Evolutionary conservation across 2,113 vertebrate species (phyloP), one percentile per base, ranked within the genome.

Genomic region (Thomomys bottae): DNA sequence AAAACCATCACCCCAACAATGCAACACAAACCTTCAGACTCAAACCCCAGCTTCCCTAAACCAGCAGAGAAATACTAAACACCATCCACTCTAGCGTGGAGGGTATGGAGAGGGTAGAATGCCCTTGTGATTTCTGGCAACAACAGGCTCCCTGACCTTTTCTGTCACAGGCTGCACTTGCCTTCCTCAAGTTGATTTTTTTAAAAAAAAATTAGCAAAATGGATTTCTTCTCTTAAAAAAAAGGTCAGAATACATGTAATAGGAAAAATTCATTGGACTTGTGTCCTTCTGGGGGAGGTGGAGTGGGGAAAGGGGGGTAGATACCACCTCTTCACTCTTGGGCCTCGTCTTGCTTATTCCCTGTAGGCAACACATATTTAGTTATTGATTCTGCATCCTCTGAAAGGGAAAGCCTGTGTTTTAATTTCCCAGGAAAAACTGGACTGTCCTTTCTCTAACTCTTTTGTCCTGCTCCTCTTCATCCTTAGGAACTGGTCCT

Each of bases 221-320:
- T 92, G 93, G 97, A 97, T 97, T 94, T 94, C 20, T 75, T 81
- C 45, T n/a, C 40, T 79, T 34, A 96, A 64, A 14, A 95, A 97
- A 98, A 98, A 98, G 98, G 98, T 98, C 98, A 98, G 96, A 94
- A 97, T 97, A 96, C 40, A 94, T 97, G 97, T 98, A 97, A 95
- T 79, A 92, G 91, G 87, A 96, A 97, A 98, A 98, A 96, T 95
- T 98, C 97, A 98, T 97, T 97, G 77, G 84, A 59, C 92, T 89
- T 79, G 73, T 84, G 66, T 84, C 84, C 2, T 36, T 83, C 57
- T 93, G 57, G 83, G 88, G 94, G 0, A 80, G 54, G 28, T 17
- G 17, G 49, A 17, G 49, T 12, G 12, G 18, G 49, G 49, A 15
- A 15, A 4, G 49, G 49, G 49, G 49, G 49, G 1, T 17, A 54